Evolutionary conservation across 2,797 vertebrate genomes (phyloP), one percentile per base, ranked within the genome.

Genomic region (Myotis myotis): DNA sequence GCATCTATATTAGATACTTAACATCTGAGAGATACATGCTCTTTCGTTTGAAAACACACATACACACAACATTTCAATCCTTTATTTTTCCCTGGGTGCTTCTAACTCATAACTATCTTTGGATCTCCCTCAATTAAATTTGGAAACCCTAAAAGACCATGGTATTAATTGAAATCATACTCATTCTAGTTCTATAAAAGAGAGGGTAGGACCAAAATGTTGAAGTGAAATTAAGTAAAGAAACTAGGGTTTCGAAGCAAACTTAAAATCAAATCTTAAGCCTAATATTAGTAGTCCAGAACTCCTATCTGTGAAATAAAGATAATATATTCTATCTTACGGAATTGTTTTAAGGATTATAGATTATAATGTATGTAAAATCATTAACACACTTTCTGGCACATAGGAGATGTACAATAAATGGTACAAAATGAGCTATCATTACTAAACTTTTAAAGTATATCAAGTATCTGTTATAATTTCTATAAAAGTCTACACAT

Each of bases 221-320:
- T 79, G 4, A 92, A 41, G 57, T 72, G 47, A 95, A 96, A 80
- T 85, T 79, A 87, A 75, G 47, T 83, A 23, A 53, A 87, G 20
- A 96, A 79, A 44, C 17, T 60, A 30, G 22, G 20, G 6, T 71
- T 87, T 76, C 47, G 23, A 94, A 84, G 90, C 66, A 92, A 79
- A 92, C 25, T 64, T 76, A 25, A 51, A 87, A 91, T 78, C 81
- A 94, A 82, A 93, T 80, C 8, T 96, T 83, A 92, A 64, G 22
- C 51, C 71, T 86, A 75, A 86, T 87, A 87, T 76, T 71, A 91
- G 44, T 55, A 78, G 36, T 28, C 36, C 23, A 83, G 28, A 33
- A 79, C 36, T 89, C 23, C 41, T n/a, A 2, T 80, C 12, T 53
- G 17, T 62, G 41, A 91, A 93, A 85, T 49, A 12, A 92, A 92